Evolutionary conservation across 2,888 invertebrate genomes (phyloP).

Genomic region (Drosophila maculinotata): DNA sequence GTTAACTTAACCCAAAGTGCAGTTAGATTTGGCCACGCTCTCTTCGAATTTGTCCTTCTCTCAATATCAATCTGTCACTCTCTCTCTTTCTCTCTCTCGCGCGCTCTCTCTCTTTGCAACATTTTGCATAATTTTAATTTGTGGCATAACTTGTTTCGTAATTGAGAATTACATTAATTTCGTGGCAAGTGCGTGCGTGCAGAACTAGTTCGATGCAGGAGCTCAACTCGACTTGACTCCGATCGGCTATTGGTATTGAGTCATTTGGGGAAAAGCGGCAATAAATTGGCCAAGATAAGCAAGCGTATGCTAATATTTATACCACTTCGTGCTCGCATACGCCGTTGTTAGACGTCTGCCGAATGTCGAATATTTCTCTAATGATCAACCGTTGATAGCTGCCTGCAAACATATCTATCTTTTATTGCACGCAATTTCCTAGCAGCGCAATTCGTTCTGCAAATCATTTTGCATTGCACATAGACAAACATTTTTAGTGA

Average conservation of each 20-base stretch:
- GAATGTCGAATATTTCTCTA: constrained; percentile 59
- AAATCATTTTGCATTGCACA: constrained; percentile 64
- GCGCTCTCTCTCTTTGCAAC: constrained; percentile 14
- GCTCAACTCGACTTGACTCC: constrained; percentile 1
- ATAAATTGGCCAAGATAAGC: constrained; percentile 75
- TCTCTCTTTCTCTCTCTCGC: constrained; percentile 15
- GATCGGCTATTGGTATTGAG: constrained; percentile 56
- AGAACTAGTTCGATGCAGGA: constrained; percentile 66
- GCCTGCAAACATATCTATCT: constrained; percentile 74
- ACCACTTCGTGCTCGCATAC: constrained; percentile 38
- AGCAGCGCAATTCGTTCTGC: constrained; percentile 66
- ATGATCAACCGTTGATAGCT: constrained; percentile 75
- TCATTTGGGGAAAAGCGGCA: constrained; percentile 72
- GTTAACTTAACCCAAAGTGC: constrained; percentile 38
- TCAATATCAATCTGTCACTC: constrained; percentile 11
- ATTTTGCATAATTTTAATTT: constrained; percentile 73
- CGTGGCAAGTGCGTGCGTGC: constrained; percentile 74
- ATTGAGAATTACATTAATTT: constrained; percentile 81
- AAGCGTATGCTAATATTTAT: constrained; percentile 61
- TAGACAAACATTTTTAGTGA: constrained; percentile 64
- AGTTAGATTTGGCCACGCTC: constrained; percentile 26
- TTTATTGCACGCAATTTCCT: constrained; percentile 78
- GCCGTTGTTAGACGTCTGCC: constrained; percentile 35
- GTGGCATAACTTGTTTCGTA: constrained; percentile 82
- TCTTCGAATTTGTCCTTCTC: no score